These are phyloP conservation scores for Thunnus maccoyii DNA, from an alignment of 2,113 vertebrate species.

Conservation along the genomic window DNA sequence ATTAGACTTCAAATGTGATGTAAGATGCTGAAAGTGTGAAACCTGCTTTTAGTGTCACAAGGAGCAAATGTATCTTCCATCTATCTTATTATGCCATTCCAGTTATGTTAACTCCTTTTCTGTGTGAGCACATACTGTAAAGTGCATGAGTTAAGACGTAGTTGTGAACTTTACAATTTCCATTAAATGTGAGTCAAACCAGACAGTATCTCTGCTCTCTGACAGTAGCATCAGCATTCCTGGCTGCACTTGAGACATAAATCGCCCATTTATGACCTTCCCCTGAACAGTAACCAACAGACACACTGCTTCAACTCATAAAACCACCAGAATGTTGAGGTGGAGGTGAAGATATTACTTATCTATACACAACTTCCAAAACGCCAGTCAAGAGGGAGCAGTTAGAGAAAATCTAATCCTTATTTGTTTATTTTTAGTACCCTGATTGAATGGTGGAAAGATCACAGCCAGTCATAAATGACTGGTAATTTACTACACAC, in stretches of 20 bases:
- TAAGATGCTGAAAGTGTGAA: constrained; percentile 53
- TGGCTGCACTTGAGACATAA: constrained; percentile 70
- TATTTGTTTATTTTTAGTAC: constrained; percentile 47
- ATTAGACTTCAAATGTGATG: constrained; percentile 65
- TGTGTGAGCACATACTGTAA: constrained; percentile 49
- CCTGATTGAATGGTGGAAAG: constrained; percentile 44
- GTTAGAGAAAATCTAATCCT: constrained; percentile 33
- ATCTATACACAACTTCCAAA: constrained; percentile 55
- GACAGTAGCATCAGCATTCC: constrained; percentile 72
- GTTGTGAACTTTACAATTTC: constrained; percentile 62
- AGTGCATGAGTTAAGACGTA: constrained; percentile 42
- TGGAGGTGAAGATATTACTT: constrained; percentile 61
- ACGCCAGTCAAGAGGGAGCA: constrained; percentile 60
- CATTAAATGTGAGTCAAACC: constrained; percentile 62
- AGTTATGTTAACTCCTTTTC: constrained; percentile 49
- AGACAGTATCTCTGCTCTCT: constrained; percentile 57
- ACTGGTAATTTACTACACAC: constrained; percentile 43
- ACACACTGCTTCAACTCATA: constrained; percentile 64
- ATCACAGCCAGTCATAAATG: constrained; percentile 49
- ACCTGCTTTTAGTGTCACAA: constrained; percentile 37
- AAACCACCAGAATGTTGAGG: constrained; percentile 65
- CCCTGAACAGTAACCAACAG: constrained; percentile 76
- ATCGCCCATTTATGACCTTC: constrained; percentile 77
- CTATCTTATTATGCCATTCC: constrained; percentile 36
- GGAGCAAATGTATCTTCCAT: constrained; percentile 29